Evolutionary conservation across 2,888 invertebrate species (phyloP), one percentile per base, ranked within the genome.

Genomic region (Empis stercorea): DNA sequence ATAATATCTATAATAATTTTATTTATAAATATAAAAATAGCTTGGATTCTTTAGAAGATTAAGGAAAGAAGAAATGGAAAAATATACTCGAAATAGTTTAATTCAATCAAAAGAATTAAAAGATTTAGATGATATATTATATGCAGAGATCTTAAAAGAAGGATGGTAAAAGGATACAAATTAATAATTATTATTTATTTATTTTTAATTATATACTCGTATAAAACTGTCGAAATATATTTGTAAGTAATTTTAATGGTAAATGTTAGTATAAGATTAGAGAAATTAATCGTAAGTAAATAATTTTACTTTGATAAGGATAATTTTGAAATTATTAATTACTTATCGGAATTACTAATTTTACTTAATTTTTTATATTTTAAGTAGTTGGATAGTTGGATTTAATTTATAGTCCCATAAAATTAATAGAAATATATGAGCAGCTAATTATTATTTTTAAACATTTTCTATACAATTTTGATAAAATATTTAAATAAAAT

Each of bases 31-130:
- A 34, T 45, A 63, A 55, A 59, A 52, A 49, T 52, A 67, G 67
- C 54, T 59, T 49, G 69, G 70, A 40, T 71, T 71, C 54, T 71
- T 71, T 54, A 61, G 63, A 48, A 58, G 70, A 38, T 54, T 56
- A 13, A 63, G 61, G 42, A 66, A 65, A 53, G 61, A 65, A 43
- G 61, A 68, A 54, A 52, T 70, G 39, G 56, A 64, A 50, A 59
- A 61, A 44, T 20, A 23, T 17, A 13, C 3, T 11, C 11, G 13
- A 13, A 10, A 16, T 10, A 37, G 37, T 34, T 34, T 34, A 37
- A 37, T 15, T 27, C 23, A 4, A 9, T 36, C 9, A 36, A 36
- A 36, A 15, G 15, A 36, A 36, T 15, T 36, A 15, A 3, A 36
- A 36, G 32, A 32, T 13, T 32, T 32, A n/a, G 32, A n/a, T n/a